Conservation (phyloP, 2,113 vertebrate species). For the Mus spicilegus region DNA sequence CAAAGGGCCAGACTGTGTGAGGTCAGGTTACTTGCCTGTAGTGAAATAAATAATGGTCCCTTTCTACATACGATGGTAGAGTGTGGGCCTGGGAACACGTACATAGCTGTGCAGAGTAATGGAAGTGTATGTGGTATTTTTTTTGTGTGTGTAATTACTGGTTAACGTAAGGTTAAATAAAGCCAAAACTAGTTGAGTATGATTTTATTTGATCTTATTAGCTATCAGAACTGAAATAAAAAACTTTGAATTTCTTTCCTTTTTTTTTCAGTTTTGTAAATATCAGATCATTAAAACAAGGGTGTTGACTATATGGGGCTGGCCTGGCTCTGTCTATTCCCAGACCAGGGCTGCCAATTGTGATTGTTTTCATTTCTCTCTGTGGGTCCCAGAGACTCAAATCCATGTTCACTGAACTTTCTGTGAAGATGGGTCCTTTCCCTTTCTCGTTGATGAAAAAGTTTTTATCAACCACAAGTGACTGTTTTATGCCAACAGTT, state of each 20-base stretch:
- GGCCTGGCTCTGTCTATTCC: background rate
- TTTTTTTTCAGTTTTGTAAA: slow-evolving; percentile 41
- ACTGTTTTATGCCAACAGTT: background rate
- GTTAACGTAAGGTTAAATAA: background rate
- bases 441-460: background rate
- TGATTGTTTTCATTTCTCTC: background rate
- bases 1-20: background rate
- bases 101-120: background rate
- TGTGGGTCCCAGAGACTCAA: background rate
- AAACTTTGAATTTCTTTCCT: background rate
- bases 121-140: background rate
- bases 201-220: slow-evolving; percentile 5
- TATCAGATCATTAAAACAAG: background rate
- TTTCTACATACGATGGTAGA: background rate
- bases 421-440: background rate
- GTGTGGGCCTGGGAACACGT: background rate
- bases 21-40: background rate
- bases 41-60: background rate
- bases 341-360: background rate
- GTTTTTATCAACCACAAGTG: background rate
- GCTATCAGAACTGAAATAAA: background rate
- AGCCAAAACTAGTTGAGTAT: background rate
- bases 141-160: background rate
- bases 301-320: background rate
- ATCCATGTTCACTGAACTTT: background rate